These are phyloP conservation scores for Eriocheir sinensis DNA, from an alignment of 1,140 invertebrate genomes.

Conservation along the genomic window DNA sequence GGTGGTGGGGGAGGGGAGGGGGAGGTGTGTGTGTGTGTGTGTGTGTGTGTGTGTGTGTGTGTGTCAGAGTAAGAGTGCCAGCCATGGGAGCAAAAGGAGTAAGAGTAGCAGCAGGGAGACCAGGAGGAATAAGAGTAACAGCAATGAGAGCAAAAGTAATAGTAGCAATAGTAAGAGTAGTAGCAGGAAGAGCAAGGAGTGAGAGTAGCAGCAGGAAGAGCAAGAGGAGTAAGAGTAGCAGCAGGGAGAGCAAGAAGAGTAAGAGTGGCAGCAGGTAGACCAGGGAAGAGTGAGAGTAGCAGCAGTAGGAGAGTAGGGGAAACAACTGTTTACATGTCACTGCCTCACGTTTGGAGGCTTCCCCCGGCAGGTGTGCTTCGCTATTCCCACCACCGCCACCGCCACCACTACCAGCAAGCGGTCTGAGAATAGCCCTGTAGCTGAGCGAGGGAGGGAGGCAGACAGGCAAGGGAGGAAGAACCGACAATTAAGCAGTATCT, in stretches of 20 bases:
- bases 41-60: background rate
- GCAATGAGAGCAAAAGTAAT: background rate
- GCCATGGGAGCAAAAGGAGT: background rate
- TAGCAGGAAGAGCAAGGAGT: background rate
- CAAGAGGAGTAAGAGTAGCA: background rate
- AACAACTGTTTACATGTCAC: conserved; percentile 2
- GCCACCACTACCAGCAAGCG: background rate
- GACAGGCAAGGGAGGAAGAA: background rate
- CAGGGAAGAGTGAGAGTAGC: background rate
- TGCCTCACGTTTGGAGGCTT: background rate
- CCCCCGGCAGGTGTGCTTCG: background rate
- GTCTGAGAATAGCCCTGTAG: background rate
- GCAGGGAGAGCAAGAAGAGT: background rate
- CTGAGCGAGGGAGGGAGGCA: background rate
- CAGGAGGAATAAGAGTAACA: background rate
- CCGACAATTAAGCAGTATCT: background rate
- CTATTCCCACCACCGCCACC: background rate
- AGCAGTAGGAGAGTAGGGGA: background rate
- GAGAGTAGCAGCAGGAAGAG: background rate
- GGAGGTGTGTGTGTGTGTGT: background rate
- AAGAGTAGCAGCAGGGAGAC: background rate
- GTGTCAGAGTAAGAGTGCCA: background rate
- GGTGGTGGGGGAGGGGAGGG: background rate
- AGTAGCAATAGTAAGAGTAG: conserved; percentile 21
- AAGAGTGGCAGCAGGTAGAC: background rate